Conservation (phyloP, 1,140 invertebrate species). For the Drosophila bifasciata region DNA sequence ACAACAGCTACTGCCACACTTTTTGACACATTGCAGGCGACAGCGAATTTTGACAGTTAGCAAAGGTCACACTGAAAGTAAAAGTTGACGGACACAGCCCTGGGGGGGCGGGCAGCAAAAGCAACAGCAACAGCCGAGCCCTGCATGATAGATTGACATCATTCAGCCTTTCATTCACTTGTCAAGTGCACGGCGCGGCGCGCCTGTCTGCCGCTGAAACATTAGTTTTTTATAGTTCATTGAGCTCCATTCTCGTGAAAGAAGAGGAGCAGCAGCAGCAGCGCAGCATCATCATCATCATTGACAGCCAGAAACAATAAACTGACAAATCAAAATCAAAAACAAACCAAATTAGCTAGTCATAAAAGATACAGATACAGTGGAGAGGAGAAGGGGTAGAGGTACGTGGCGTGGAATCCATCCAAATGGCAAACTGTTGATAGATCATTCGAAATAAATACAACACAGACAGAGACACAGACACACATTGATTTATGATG, state of each 20-base stretch:
- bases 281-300: constrained; percentile 32
- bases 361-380: constrained; percentile 48
- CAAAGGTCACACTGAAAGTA: constrained; percentile 76
- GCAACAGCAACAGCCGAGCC: no score
- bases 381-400: background rate
- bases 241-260: constrained; percentile 39
- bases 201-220: constrained; percentile 44
- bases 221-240: constrained; percentile 77
- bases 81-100: constrained; percentile 52
- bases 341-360: constrained; percentile 78
- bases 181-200: constrained; percentile 63
- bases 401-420: constrained; percentile 18
- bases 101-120: no score
- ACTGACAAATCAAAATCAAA: constrained; percentile 72
- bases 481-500: constrained; percentile 75
- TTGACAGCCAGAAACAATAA: constrained; percentile 52
- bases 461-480: no score
- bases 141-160: constrained; percentile 73
- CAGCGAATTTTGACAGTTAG: constrained; percentile 75
- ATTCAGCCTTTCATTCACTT: constrained; percentile 61
- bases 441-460: constrained; percentile 72
- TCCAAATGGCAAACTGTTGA: constrained; percentile 75
- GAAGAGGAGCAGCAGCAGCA: constrained; percentile 36
- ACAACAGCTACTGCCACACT: constrained; percentile 32
- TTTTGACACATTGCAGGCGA: constrained; percentile 62